These are phyloP conservation scores for Pipistrellus kuhlii DNA, from an alignment of 2,797 vertebrate genomes.

Conservation along the genomic window DNA sequence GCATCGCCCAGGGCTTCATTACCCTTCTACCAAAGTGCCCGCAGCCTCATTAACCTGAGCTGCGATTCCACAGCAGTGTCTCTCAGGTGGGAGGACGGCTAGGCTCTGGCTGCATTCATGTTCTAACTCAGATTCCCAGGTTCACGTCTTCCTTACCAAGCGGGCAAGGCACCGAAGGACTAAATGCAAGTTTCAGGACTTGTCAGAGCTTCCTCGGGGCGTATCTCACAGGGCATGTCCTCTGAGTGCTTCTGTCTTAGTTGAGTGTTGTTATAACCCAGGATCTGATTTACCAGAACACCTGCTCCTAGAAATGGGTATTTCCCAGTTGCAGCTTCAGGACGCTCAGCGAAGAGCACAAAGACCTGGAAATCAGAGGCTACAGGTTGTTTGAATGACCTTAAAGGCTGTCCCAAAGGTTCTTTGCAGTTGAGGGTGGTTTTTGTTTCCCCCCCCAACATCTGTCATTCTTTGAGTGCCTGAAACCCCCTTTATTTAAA, in stretches of 20 bases:
- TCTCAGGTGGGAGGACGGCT: not conserved
- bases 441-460: not conserved
- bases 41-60: not conserved
- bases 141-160: not conserved
- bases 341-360: slow-evolving; percentile 44
- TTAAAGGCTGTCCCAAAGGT: not conserved
- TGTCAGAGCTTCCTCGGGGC: not conserved
- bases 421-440: not conserved
- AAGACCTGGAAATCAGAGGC: not conserved
- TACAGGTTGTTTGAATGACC: not conserved
- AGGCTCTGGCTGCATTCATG: not conserved
- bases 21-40: slow-evolving; percentile 14
- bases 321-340: slow-evolving; percentile 65
- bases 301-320: slow-evolving; percentile 51
- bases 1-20: slow-evolving; percentile 52
- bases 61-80: not conserved
- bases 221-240: slow-evolving; percentile 5
- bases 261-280: slow-evolving; percentile 29
- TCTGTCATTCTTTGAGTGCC: not conserved
- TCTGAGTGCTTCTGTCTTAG: not conserved
- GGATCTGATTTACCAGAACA: slow-evolving; percentile 27
- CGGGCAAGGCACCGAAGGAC: not conserved
- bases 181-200: not conserved
- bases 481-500: not conserved
- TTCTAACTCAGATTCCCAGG: slow-evolving; percentile 17